Evolutionary conservation across 1,140 invertebrate species (phyloP).

Genomic region (Trichogramma pretiosum): DNA sequence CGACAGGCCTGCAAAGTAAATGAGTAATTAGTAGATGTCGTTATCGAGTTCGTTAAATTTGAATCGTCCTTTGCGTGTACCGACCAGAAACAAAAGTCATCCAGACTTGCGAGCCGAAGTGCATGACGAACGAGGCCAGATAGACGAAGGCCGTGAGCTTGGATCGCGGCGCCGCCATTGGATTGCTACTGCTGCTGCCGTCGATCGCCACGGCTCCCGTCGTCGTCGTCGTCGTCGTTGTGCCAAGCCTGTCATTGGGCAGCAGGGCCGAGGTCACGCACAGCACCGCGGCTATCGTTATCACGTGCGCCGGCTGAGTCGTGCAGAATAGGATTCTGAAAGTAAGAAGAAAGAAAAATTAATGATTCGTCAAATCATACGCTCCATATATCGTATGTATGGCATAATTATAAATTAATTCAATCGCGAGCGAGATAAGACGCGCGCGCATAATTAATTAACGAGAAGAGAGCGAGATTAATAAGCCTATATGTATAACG

Average conservation of each 20-base stretch:
- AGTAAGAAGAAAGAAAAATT: too few relatives aligned
- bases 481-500: too few relatives aligned
- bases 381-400: too few relatives aligned
- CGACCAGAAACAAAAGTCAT: slow-evolving; percentile 80
- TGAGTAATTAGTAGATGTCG: too few relatives aligned
- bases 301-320: slow-evolving; percentile 66
- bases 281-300: slow-evolving; percentile 55
- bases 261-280: slow-evolving; percentile 52
- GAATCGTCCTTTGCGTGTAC: slow-evolving; percentile 3
- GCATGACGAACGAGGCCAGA: slow-evolving; percentile 62
- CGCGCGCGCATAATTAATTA: too few relatives aligned
- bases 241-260: slow-evolving; percentile 42
- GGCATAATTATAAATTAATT: too few relatives aligned
- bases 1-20: slow-evolving; percentile 57
- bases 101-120: slow-evolving; percentile 77
- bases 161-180: slow-evolving; percentile 35
- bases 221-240: slow-evolving; percentile 21
- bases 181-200: neutral
- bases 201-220: neutral
- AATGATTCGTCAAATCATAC: too few relatives aligned
- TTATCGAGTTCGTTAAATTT: neutral
- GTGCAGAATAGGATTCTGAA: slow-evolving; percentile 59
- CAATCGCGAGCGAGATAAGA: too few relatives aligned
- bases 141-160: slow-evolving; percentile 53
- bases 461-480: too few relatives aligned